Percentiles rank a stretch among this genome's conserved stretches.
phyloP scores from a whole-genome alignment of 2,888 invertebrate species.

The Trachelus troglodyta region DNA sequence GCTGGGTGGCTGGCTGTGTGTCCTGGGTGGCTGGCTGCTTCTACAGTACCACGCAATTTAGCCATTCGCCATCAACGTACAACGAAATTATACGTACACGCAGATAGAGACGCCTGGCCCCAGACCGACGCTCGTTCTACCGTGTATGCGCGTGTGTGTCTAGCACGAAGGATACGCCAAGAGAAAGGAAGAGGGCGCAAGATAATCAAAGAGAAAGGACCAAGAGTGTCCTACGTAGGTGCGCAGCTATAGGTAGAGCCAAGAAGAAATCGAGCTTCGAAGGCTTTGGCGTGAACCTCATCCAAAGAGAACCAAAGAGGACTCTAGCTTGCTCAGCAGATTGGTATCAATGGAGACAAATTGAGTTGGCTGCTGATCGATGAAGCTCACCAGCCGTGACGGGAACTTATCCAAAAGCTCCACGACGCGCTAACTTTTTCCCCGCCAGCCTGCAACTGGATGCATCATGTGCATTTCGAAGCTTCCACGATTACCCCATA shows the following conservation, averaged over 20 bases:
- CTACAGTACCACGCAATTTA: conserved; percentile 13
- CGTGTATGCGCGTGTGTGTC: not conserved
- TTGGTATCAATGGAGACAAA: conserved; percentile 66
- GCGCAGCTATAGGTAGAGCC: not conserved
- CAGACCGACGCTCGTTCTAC: no score
- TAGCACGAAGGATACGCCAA: not conserved
- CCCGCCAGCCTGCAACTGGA: not conserved
- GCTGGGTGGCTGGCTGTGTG: no score
- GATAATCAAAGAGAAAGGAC: not conserved
- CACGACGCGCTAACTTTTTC: not conserved
- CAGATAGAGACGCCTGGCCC: not conserved
- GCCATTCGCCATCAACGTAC: conserved; percentile 19
- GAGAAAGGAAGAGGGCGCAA: conserved; percentile 25
- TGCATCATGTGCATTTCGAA: not conserved
- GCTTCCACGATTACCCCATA: no score
- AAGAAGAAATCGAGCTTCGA: not conserved
- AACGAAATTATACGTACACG: conserved; percentile 24
- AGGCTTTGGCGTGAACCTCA: conserved; percentile 2
- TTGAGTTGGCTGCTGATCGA: conserved; percentile 65
- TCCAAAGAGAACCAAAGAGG: not conserved
- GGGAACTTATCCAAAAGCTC: conserved; percentile 25
- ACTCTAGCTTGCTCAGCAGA: conserved; percentile 59
- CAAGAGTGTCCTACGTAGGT: not conserved
- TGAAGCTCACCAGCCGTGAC: conserved; percentile 62
- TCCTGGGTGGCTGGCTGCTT: not conserved